A percentile compares a stretch with the other conserved stretches of the same genome.
These are phyloP conservation scores for Luffia ferchaultella DNA, from an alignment of 2,888 invertebrate genomes.

Conservation along the genomic window DNA sequence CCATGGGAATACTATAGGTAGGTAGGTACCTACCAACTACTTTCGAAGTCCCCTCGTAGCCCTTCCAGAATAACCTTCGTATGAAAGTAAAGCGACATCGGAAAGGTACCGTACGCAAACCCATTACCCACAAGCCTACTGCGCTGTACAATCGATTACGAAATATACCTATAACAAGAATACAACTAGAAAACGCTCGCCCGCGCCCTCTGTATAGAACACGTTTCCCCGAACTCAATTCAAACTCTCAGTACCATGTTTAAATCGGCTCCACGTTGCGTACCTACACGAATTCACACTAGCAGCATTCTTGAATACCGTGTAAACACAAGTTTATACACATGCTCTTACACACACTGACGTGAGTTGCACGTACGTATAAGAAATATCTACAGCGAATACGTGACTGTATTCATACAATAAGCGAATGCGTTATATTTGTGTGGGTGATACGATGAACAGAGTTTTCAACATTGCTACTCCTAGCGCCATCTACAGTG, in stretches of 20 bases:
- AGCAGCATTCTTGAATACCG: not conserved
- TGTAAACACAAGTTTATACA: not conserved
- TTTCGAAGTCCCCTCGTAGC: too few relatives aligned
- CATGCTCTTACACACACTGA: not conserved
- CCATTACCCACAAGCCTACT: constrained; percentile 12
- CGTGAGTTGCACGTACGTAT: not conserved
- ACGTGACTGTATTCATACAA: too few relatives aligned
- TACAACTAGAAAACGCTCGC: not conserved
- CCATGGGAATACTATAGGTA: too few relatives aligned
- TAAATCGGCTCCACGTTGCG: not conserved
- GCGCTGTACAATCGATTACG: constrained; percentile 16
- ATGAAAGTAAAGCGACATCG: constrained; percentile 17
- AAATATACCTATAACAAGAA: not conserved
- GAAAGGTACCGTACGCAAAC: constrained; percentile 15
- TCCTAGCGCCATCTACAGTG: not conserved
- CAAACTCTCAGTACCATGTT: not conserved
- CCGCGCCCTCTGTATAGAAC: not conserved
- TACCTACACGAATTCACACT: not conserved
- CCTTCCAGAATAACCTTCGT: too few relatives aligned
- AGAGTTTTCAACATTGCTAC: not conserved
- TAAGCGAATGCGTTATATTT: too few relatives aligned
- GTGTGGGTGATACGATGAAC: too few relatives aligned
- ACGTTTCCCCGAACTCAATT: not conserved
- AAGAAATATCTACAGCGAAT: not conserved
- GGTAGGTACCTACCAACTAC: too few relatives aligned